These are phyloP conservation scores for Chrysina gloriosa DNA, from an alignment of 2,888 invertebrate genomes.

Conservation along the genomic window DNA sequence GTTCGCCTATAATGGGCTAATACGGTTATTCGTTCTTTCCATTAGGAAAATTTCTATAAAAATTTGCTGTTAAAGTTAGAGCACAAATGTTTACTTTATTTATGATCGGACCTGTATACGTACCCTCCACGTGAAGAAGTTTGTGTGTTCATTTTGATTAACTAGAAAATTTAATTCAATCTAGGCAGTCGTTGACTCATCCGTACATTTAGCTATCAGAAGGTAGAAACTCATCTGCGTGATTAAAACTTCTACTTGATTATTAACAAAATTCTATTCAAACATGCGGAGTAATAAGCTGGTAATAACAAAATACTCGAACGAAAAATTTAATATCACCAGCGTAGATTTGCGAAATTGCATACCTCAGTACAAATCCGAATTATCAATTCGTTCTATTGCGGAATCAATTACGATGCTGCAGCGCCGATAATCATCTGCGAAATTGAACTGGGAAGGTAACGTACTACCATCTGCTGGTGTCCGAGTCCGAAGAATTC, in stretches of 20 bases:
- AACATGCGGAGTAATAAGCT: not conserved
- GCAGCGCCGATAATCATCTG: slow-evolving; percentile 1
- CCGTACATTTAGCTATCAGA: not conserved
- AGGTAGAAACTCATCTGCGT: no score
- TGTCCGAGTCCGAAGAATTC: no score
- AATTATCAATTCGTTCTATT: slow-evolving; percentile 8
- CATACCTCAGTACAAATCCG: slow-evolving; percentile 16
- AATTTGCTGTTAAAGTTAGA: no score
- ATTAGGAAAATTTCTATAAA: no score
- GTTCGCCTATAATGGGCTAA: no score
- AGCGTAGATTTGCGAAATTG: slow-evolving; percentile 6
- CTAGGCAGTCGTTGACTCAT: not conserved
- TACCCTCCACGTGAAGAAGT: no score
- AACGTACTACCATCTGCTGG: not conserved
- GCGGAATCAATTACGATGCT: slow-evolving; percentile 16
- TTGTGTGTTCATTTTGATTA: not conserved
- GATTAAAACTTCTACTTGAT: no score
- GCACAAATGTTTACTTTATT: no score
- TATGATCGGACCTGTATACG: no score
- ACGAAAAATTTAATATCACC: slow-evolving; percentile 7
- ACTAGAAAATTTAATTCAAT: not conserved
- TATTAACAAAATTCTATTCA: not conserved
- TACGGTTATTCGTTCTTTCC: no score
- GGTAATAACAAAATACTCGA: not conserved
- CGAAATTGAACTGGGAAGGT: not conserved